phyloP scores from a whole-genome alignment of 2,113 vertebrate species.

The Cynopterus brachyotis region DNA sequence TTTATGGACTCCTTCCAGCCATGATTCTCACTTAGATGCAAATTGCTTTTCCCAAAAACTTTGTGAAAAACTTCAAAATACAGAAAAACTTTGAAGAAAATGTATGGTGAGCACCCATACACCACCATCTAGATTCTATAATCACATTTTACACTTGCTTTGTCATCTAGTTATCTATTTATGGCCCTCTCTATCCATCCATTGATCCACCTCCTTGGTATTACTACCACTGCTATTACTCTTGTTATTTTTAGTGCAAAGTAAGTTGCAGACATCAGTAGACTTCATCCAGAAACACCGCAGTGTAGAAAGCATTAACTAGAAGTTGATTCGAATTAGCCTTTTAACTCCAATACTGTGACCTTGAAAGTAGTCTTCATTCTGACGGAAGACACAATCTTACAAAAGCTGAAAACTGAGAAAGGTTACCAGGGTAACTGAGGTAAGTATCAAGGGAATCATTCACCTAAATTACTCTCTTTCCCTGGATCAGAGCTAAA shows the following conservation, averaged over 20 bases:
- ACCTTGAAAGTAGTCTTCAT: not conserved
- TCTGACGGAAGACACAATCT: constrained; percentile 2
- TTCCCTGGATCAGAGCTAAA: constrained; percentile 34
- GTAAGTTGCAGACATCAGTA: not conserved
- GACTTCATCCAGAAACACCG: not conserved
- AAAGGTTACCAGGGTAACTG: constrained; percentile 42
- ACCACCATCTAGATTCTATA: not conserved
- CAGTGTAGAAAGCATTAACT: not conserved
- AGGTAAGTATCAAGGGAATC: constrained; percentile 29
- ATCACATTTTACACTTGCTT: not conserved
- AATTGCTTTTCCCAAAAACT: not conserved
- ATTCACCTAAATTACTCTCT: not conserved
- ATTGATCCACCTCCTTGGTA: not conserved
- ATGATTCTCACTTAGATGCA: not conserved
- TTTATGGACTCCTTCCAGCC: not conserved
- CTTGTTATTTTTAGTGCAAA: not conserved
- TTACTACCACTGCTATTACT: not conserved
- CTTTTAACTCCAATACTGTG: not conserved
- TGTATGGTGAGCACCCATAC: not conserved
- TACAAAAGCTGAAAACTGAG: constrained; percentile 47
- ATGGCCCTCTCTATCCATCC: not conserved
- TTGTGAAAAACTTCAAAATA: not conserved
- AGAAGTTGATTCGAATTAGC: not conserved
- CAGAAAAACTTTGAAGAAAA: not conserved
- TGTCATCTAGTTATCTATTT: not conserved